Conservation (phyloP, 2,888 invertebrate species). For the Limulus polyphemus region DNA sequence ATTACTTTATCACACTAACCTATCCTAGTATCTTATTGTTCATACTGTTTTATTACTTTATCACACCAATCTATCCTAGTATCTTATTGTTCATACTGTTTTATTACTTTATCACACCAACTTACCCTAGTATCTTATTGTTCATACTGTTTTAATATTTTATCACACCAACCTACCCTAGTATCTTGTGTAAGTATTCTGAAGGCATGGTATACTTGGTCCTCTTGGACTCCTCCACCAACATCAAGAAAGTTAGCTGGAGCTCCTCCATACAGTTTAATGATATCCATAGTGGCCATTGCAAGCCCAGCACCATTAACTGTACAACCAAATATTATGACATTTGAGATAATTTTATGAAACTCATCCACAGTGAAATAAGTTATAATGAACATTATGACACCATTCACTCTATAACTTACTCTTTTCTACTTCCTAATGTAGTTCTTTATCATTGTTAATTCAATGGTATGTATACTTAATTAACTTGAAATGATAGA, state of each 20-base stretch:
- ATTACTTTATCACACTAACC: background rate
- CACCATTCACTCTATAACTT: no score
- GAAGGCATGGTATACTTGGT: constrained; percentile 86
- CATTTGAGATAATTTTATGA: no score
- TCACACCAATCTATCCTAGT: constrained; percentile 34
- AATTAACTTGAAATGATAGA: no score
- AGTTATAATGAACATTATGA: no score
- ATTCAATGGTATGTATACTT: no score
- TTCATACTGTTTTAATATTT: background rate
- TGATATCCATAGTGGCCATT: constrained; percentile 99
- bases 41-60: background rate
- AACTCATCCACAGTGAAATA: no score
- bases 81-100: no score
- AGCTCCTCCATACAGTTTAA: constrained; percentile 84
- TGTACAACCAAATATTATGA: constrained; percentile 34
- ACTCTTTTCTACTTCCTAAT: no score
- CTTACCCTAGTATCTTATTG: constrained; percentile 45
- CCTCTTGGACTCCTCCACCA: constrained; percentile 88
- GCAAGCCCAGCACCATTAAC: constrained; percentile 99
- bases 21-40: constrained; percentile 47
- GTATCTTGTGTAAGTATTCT: constrained; percentile 64
- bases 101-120: background rate
- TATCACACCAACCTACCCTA: constrained; percentile 33
- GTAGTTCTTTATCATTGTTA: no score
- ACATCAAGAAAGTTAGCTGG: constrained; percentile 98